Percentiles rank a stretch among this genome's conserved stretches.
phyloP scores from a whole-genome alignment of 2,113 vertebrate species.

The Lamprotornis superbus region DNA sequence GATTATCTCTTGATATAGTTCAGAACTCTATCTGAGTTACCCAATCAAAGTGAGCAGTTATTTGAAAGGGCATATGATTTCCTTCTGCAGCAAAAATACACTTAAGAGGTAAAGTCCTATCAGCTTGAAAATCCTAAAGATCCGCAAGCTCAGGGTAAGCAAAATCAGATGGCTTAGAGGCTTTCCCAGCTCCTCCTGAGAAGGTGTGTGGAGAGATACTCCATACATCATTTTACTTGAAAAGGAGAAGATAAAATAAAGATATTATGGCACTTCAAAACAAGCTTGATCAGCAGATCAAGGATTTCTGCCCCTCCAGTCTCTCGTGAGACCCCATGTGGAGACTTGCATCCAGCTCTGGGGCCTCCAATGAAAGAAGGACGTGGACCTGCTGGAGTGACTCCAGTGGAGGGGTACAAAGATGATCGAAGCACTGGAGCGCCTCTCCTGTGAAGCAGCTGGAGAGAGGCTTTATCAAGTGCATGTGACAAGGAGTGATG shows the following conservation, averaged over 20 bases:
- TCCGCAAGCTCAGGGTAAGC: background rate
- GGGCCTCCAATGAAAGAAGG: background rate
- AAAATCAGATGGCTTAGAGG: background rate
- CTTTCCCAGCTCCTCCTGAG: background rate
- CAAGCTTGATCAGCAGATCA: background rate
- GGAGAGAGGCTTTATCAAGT: background rate
- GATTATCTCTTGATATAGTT: background rate
- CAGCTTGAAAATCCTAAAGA: background rate
- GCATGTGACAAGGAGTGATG: background rate
- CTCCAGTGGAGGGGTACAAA: background rate
- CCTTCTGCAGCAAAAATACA: background rate
- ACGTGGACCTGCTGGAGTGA: background rate
- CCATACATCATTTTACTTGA: background rate
- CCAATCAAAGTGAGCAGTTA: background rate
- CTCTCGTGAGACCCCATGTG: background rate
- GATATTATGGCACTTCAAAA: background rate
- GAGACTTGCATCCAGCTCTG: background rate
- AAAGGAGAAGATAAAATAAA: background rate
- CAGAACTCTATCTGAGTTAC: background rate
- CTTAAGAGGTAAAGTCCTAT: background rate
- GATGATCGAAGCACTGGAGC: rapidly evolving
- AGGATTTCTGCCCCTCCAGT: background rate
- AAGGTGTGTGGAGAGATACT: background rate
- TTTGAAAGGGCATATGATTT: background rate
- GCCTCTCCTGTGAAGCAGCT: background rate